Evolutionary conservation across 2,888 invertebrate species (phyloP).

Genomic region (Smittia sp.): DNA sequence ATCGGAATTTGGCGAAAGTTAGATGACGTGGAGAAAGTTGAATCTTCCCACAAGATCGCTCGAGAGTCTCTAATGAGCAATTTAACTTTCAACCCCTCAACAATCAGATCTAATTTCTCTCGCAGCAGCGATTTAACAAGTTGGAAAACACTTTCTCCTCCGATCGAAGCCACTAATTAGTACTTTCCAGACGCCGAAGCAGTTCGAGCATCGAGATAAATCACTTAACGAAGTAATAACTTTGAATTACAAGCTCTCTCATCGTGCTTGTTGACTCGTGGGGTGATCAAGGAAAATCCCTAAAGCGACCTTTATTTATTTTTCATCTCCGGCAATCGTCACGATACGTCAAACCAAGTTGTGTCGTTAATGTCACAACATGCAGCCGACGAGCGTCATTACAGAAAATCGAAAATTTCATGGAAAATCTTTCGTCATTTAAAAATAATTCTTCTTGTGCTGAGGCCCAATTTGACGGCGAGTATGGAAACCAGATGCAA

Average conservation of each 20-base stretch:
- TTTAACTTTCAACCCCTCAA: slow-evolving; percentile 9
- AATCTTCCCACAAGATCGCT: background rate
- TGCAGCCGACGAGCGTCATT: background rate
- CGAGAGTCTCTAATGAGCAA: background rate
- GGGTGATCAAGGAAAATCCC: background rate
- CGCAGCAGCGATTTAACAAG: background rate
- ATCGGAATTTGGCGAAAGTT: background rate
- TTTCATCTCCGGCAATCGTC: background rate
- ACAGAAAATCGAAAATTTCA: slow-evolving; percentile 20
- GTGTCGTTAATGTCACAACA: slow-evolving; percentile 24
- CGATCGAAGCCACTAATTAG: slow-evolving; percentile 22
- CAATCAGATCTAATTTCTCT: background rate
- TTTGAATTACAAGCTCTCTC: slow-evolving; percentile 21
- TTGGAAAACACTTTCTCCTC: background rate
- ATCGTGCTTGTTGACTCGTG: slow-evolving; percentile 17
- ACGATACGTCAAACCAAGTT: slow-evolving; percentile 11
- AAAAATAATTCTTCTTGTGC: slow-evolving; percentile 12
- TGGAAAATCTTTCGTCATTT: slow-evolving; percentile 25
- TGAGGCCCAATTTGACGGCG: slow-evolving; percentile 2
- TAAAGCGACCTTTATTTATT: background rate
- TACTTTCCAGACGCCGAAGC: background rate
- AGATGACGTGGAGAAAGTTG: background rate
- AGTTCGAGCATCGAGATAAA: background rate
- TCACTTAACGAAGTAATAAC: slow-evolving; percentile 23
- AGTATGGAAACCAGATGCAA: background rate